A percentile compares a stretch with the other conserved stretches of the same genome.
phyloP scores from a whole-genome alignment of 2,888 invertebrate genomes.

The Mesorhabditis sp. region DNA sequence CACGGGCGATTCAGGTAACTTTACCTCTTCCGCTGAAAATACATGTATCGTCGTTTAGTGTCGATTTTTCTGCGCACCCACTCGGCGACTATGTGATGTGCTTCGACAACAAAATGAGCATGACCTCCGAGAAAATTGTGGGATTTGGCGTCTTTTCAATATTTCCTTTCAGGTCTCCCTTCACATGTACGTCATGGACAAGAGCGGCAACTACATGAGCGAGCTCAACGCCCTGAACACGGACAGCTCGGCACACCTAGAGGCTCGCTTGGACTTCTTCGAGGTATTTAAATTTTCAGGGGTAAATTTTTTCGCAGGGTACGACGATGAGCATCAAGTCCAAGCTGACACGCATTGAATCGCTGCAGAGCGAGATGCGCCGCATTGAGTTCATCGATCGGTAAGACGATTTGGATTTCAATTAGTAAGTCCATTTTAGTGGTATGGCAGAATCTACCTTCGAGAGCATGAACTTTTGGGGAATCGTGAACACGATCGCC shows the following conservation, averaged over 20 bases:
- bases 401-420: constrained; percentile 1
- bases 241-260: constrained; percentile 11
- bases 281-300: constrained; percentile 8
- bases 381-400: constrained; percentile 5
- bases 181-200: constrained; percentile 13
- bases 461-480: constrained; percentile 28
- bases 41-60: constrained; percentile 8
- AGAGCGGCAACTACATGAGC: constrained; percentile 15
- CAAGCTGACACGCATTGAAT: constrained; percentile 14
- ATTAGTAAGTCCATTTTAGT: constrained; percentile 8
- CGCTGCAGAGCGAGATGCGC: constrained; percentile 11
- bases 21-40: neutral
- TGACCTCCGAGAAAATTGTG: constrained; percentile 18
- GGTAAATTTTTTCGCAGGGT: constrained; percentile 7
- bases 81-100: constrained; percentile 17
- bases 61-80: constrained; percentile 11
- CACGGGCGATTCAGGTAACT: constrained; percentile 10
- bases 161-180: constrained; percentile 14
- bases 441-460: constrained; percentile 21
- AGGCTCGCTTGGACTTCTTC: constrained; percentile 12
- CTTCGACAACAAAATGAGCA: constrained; percentile 22
- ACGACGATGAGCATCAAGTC: constrained; percentile 14
- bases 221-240: constrained; percentile 12
- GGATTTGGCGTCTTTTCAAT: neutral
- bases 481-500: constrained; percentile 20